Base-by-base conservation (phyloP, 2,113 vertebrate genomes). In the Uropsilus gracilis region DNA sequence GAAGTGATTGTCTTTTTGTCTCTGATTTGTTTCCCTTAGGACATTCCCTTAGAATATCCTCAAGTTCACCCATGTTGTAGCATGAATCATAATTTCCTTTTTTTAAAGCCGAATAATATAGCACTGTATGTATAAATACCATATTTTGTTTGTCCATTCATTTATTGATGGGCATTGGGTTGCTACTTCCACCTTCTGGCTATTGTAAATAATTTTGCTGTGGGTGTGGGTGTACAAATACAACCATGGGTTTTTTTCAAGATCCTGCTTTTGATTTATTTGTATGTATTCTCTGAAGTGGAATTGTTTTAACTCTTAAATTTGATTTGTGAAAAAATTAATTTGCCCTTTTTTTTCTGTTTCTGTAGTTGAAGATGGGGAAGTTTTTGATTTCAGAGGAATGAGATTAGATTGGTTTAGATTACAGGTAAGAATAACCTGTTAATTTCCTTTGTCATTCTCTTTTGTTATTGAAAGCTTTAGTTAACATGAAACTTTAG, bases 341-440 rank as follows among this genome's bases (percentile, higher is more conserved):
- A 34, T 83, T 97, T 95, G 59, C 32, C 96, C 57, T 84, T 46
- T 94, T 1, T 95, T 95, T 97, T 96, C 93, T 86, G 91, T 48
- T 96, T 44, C 32, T 99, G 0, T 97, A 99, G 99, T 99, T 98
- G 99, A 99, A 98, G 99, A 99, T 95, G 99, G 99, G 90, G 99
- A 99, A 93, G 99, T 99, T 75, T 99, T 99, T 99, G 99, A 99
- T 98, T 99, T 99, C 98, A 98, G 99, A 98, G 99, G 99, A 96
- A 99, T 99, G 99, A 99, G 99, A 94, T 98, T 99, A 98, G 99
- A 99, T 98, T 99, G 99, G 99, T 99, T 99, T 98, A 98, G 99
- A 94, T 98, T 99, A 97, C 99, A 99, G 99, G 99, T 99, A 98
- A 97, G 98, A 93, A 85, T 89, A 92, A 90, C 37, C 92, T 89